A percentile compares a stretch with the other conserved stretches of the same genome.
Conservation (phyloP, 2,888 invertebrate species). For the Corbicula japonica region DNA sequence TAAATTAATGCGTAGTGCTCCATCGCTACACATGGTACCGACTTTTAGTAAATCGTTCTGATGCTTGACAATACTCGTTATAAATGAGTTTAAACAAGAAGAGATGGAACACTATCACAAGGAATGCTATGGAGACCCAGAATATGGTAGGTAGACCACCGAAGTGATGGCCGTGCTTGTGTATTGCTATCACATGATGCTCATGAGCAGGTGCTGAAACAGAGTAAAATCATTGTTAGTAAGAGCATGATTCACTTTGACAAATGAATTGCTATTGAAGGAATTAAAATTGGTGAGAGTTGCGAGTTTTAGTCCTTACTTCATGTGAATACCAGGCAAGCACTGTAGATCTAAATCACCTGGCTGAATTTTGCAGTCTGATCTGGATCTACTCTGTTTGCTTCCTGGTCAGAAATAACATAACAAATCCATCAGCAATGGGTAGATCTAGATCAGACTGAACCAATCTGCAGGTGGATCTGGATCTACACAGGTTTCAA, state of each 20-base stretch:
- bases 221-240: not conserved
- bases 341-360: too few relatives aligned
- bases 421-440: too few relatives aligned
- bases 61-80: constrained; percentile 92
- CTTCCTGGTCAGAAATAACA: too few relatives aligned
- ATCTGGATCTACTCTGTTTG: too few relatives aligned
- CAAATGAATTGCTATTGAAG: too few relatives aligned
- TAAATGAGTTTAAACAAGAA: constrained; percentile 97
- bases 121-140: constrained; percentile 95
- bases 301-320: too few relatives aligned
- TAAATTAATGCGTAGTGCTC: not conserved
- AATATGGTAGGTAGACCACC: constrained; percentile 96
- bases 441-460: too few relatives aligned
- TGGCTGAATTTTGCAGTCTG: too few relatives aligned
- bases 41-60: constrained; percentile 76
- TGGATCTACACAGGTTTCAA: too few relatives aligned
- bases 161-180: constrained; percentile 95
- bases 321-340: too few relatives aligned
- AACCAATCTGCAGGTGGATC: too few relatives aligned
- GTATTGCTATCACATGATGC: constrained; percentile 95
- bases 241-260: not conserved
- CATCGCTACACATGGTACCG: constrained; percentile 77
- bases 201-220: constrained; percentile 94
- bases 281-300: too few relatives aligned
- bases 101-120: constrained; percentile 96